These are phyloP conservation scores for Myotis vivesi DNA, from an alignment of 2,797 vertebrate species.

Conservation along the genomic window DNA sequence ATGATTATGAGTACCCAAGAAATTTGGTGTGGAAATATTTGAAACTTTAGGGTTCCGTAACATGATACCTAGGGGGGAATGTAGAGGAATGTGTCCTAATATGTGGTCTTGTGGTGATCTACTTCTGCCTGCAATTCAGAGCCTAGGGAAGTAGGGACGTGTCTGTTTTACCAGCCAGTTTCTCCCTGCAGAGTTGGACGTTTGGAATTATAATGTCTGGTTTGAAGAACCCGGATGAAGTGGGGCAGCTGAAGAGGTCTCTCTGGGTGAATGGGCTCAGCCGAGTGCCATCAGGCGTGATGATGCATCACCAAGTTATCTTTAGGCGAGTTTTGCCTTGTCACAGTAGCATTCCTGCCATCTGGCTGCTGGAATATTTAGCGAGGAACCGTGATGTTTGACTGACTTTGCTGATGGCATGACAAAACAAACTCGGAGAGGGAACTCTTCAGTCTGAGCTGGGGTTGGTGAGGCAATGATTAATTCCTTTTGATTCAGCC, in stretches of 20 bases:
- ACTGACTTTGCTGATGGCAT: constrained; percentile 57
- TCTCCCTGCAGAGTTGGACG: not conserved
- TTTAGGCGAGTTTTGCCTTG: constrained; percentile 54
- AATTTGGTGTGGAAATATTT: not conserved
- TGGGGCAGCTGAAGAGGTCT: not conserved
- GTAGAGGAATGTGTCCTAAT: not conserved
- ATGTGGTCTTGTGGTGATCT: not conserved
- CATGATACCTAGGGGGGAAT: not conserved
- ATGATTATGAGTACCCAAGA: not conserved
- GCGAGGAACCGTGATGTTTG: constrained; percentile 64
- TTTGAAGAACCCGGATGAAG: not conserved
- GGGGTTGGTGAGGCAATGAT: constrained; percentile 32
- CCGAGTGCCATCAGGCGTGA: not conserved
- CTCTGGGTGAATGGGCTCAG: not conserved
- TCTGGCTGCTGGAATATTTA: constrained; percentile 70
- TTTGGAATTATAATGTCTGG: not conserved
- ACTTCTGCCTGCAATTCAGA: not conserved
- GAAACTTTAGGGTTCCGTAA: not conserved
- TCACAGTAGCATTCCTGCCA: constrained; percentile 14
- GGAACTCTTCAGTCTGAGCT: constrained; percentile 30
- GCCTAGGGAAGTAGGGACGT: not conserved
- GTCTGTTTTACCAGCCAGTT: not conserved
- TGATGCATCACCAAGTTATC: constrained; percentile 49
- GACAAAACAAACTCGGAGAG: constrained; percentile 60
- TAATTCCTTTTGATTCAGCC: constrained; percentile 9